A percentile compares a stretch with the other conserved stretches of the same genome.
phyloP scores from a whole-genome alignment of 2,888 invertebrate species.

The Julus scanicus region DNA sequence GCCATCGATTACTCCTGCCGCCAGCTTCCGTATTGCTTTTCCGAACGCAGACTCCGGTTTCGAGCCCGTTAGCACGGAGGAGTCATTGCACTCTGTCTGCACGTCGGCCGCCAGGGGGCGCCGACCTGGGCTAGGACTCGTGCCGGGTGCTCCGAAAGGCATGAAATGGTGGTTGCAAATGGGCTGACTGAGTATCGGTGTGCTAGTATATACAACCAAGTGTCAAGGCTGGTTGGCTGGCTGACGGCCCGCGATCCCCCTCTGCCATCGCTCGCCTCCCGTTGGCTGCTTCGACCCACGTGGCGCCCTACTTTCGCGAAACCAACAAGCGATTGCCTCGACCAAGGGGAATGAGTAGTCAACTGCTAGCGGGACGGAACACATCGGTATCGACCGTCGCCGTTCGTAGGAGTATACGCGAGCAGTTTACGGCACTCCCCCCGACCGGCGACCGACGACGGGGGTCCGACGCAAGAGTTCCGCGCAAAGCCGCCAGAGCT shows the following conservation, averaged over 20 bases:
- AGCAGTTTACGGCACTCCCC: neutral
- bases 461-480: neutral
- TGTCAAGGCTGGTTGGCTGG: constrained; percentile 34
- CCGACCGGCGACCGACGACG: neutral
- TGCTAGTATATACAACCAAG: neutral
- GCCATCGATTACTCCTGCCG: neutral
- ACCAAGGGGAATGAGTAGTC: constrained; percentile 31
- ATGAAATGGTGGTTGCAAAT: neutral
- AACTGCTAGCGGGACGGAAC: constrained; percentile 30
- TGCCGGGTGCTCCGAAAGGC: neutral
- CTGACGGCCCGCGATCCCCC: constrained; percentile 1
- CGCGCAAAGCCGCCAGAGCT: neutral
- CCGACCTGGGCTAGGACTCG: neutral
- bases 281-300: constrained; percentile 46
- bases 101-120: neutral
- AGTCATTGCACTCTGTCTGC: neutral
- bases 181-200: neutral
- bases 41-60: neutral
- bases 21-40: neutral
- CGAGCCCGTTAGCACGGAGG: neutral
- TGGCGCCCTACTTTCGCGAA: constrained; percentile 48
- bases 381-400: neutral
- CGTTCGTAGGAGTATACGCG: neutral
- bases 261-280: constrained; percentile 24
- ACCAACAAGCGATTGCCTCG: constrained; percentile 32